phyloP scores from a whole-genome alignment of 2,797 vertebrate species.

The Chiroxiphia lanceolata region DNA sequence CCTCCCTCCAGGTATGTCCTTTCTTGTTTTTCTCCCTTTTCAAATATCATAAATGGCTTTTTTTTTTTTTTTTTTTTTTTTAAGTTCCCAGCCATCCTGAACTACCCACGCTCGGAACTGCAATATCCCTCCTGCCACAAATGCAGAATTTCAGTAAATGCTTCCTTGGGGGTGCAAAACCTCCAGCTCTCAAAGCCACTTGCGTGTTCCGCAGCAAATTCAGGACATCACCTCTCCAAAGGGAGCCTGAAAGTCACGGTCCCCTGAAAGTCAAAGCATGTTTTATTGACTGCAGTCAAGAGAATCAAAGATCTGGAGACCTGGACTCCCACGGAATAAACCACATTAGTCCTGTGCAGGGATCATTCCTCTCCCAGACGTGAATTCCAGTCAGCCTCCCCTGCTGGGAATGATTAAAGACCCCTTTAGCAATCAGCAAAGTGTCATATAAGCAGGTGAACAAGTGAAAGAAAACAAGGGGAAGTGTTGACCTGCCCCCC shows the following conservation, averaged over 20 bases:
- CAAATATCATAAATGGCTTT: not conserved
- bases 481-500: not conserved
- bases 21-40: not conserved
- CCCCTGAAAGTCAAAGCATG: conserved; percentile 6
- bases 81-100: not conserved
- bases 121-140: not conserved
- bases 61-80: not conserved
- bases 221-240: not conserved
- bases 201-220: conserved; percentile 5
- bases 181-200: not conserved
- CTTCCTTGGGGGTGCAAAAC: not conserved
- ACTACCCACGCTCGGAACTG: not conserved
- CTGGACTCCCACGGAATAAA: not conserved
- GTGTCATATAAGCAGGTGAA: conserved; percentile 23
- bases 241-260: not conserved
- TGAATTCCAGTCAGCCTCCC: not conserved
- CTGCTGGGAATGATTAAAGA: conserved; percentile 24
- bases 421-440: conserved; percentile 5
- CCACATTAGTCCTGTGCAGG: not conserved
- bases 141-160: not conserved
- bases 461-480: not conserved
- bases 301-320: conserved; percentile 1
- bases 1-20: not conserved
- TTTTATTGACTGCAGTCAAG: conserved; percentile 33
- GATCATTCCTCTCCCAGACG: not conserved